These are phyloP conservation scores for Callaeas wilsoni DNA, from an alignment of 2,113 vertebrate genomes.

Conservation along the genomic window DNA sequence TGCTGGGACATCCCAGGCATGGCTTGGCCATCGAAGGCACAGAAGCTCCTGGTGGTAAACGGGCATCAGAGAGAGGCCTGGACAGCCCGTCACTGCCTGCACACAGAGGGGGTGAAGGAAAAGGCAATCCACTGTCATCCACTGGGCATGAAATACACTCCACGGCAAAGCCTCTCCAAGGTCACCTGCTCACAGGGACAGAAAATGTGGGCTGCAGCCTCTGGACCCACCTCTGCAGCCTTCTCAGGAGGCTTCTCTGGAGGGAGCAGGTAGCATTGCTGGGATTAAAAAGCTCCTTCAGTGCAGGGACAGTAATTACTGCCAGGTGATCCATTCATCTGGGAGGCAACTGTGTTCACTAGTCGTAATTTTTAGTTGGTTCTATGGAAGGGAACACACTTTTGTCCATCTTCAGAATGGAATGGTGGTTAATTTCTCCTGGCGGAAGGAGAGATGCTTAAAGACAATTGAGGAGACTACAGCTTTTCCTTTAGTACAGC, in stretches of 20 bases:
- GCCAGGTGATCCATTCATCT: background rate
- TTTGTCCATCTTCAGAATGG: background rate
- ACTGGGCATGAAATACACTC: background rate
- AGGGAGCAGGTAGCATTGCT: background rate
- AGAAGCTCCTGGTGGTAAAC: background rate
- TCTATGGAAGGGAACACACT: background rate
- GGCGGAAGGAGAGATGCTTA: background rate
- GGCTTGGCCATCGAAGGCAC: background rate
- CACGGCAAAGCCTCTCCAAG: background rate
- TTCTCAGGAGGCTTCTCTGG: background rate
- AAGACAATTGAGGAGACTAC: background rate
- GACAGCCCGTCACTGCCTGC: background rate
- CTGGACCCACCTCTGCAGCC: background rate
- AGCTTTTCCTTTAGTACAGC: background rate
- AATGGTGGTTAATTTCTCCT: background rate
- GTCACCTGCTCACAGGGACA: background rate
- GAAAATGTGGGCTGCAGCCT: background rate
- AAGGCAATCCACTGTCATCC: background rate
- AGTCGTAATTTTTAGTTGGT: background rate
- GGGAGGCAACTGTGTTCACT: background rate
- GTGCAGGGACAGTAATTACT: background rate
- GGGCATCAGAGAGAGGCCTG: background rate
- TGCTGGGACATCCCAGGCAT: background rate
- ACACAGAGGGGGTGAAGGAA: fast-evolving
- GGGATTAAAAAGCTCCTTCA: background rate